Base-by-base conservation (phyloP, 2,888 invertebrate genomes). In the Tetragonula carbonaria region DNA sequence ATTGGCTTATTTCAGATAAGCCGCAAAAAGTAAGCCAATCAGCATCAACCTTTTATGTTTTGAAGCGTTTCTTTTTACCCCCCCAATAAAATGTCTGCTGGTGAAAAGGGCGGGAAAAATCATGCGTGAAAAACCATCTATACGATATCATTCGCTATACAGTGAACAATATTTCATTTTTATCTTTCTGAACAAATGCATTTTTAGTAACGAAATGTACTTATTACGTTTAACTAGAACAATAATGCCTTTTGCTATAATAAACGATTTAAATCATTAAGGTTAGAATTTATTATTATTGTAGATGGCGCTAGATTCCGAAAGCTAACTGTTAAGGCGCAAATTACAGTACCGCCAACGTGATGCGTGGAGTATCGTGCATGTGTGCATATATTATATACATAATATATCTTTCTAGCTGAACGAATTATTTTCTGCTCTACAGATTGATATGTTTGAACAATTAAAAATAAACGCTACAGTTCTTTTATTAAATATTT, bases 1-100 rank as follows among this genome's bases (percentile, higher is more conserved):
- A 96, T 96, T 96, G 96, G 96, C 92, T 92, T 92, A 94, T 94
- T 96, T 96, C 95, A 95, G 96, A 96, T 95, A 95, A 95, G 95
- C 95, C 96, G 96, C 96, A 95, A 95, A 95, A 95, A 95, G 93
- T 94, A 92, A 91, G 93, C 96, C 96, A 96, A 96, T 96, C 94
- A 92, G 88, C 90, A 88, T 84, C 86, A 87, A 91, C 90, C 92
- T 93, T 94, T 94, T 95, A 94, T 94, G 92, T 94, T 95, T 95
- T 95, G 95, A 95, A 95, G 94, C 95, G 94, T 95, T 95, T 95
- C 95, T 95, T 95, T 95, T 95, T 93, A 93, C 94, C 92, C 92
- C 82, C 92, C 93, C 90, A 85, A 86, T 80, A 86, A 90, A 86
- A 90, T 91, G 91, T 90, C 91, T 82, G 90, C 86, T 83, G 71